Evolutionary conservation across 2,888 invertebrate genomes (phyloP), one percentile per base, ranked within the genome.

Genomic region (Eristalis arbustorum): DNA sequence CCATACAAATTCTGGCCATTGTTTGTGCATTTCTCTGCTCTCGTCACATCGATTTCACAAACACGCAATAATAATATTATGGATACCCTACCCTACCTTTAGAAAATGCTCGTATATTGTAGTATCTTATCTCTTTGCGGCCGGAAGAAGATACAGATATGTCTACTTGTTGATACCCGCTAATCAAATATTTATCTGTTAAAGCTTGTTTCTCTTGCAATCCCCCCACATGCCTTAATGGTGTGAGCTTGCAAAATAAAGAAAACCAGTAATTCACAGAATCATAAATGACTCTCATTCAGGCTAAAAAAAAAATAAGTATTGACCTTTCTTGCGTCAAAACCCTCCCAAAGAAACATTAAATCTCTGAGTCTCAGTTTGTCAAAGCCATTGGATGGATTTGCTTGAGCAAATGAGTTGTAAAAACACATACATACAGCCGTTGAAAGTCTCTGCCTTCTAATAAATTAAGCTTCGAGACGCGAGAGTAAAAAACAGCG

Each of bases 91-190:
- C 40, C 72, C 59, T 25, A 59, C 25, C 25, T 77, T 77, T 57
- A 69, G 56, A 77, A 82, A 68, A 57, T 57, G 13, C 56, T n/a
- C 74, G 49, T 22, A 79, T 42, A 56, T 63, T 64, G 67, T 31
- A 28, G 57, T 73, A 71, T 83, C 77, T 83, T 82, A 87, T 87
- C 85, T 83, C 37, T 14, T 28, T 34, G 11, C 67, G 71, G 71
- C 82, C 85, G 85, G 85, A 87, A 87, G 83, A 83, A 71, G 85
- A 83, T 83, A 85, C 69, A 76, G 37, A 72, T 68, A 72, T 37
- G n/a, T n/a, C n/a, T n/a, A 67, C 22, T 34, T 66, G 23, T 56
- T 75, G 57, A 59, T 59, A 57, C 28, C 57, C 62, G 71, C 34
- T 72, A 72, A 68, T 81, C 72, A 71, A 82, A 73, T 74, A 69